A percentile compares a stretch with the other conserved stretches of the same genome.
Conservation (phyloP, 2,888 invertebrate genomes). For the Scaptomyza tumidula region DNA sequence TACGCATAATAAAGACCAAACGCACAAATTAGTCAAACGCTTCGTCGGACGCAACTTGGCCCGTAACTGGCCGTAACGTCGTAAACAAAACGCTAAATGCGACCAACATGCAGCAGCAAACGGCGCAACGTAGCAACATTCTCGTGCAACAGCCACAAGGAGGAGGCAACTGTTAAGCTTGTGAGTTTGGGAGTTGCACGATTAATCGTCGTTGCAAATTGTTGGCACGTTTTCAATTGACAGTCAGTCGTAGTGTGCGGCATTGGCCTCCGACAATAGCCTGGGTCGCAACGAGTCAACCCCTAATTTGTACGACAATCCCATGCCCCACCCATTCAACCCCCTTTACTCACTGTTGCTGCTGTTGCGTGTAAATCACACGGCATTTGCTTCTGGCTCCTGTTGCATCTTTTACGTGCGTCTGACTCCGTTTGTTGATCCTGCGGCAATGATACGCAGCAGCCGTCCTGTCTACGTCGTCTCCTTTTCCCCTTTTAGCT, state of each 20-base stretch:
- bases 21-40: constrained; percentile 67
- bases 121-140: background rate
- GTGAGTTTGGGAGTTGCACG: constrained; percentile 68
- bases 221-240: constrained; percentile 84
- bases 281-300: constrained; percentile 54
- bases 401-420: constrained; percentile 79
- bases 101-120: constrained; percentile 59
- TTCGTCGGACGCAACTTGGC: constrained; percentile 26
- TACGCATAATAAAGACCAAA: constrained; percentile 67
- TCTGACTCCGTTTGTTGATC: constrained; percentile 38
- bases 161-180: constrained; percentile 28
- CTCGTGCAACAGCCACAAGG: constrained; percentile 20
- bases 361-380: constrained; percentile 76
- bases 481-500: constrained; percentile 1
- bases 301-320: constrained; percentile 71
- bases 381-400: constrained; percentile 76
- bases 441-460: constrained; percentile 46
- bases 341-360: constrained; percentile 1
- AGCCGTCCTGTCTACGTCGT: constrained; percentile 2
- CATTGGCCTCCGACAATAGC: constrained; percentile 29
- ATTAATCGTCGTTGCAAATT: constrained; percentile 84
- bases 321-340: background rate
- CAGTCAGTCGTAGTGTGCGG: constrained; percentile 69
- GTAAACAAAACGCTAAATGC: constrained; percentile 76
- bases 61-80: constrained; percentile 58